phyloP scores from a whole-genome alignment of 2,113 vertebrate species.

The Trochalopteron elliotii region DNA sequence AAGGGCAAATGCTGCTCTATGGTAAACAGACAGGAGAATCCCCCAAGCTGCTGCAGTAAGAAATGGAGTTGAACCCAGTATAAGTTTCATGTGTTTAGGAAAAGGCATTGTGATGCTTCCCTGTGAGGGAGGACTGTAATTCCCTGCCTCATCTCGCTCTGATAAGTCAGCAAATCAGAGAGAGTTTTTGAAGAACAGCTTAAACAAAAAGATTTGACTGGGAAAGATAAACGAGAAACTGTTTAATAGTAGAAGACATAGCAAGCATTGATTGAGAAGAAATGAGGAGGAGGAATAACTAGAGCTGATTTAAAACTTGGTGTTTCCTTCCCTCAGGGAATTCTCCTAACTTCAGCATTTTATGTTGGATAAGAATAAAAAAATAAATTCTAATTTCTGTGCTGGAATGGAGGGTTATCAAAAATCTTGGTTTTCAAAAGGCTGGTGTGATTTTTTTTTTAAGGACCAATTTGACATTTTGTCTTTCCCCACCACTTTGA shows the following conservation, averaged over 20 bases:
- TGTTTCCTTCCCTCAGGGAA: background rate
- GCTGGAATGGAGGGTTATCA: background rate
- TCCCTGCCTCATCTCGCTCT: background rate
- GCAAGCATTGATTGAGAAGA: background rate
- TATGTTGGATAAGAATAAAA: background rate
- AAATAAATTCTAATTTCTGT: background rate
- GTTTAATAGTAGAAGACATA: background rate
- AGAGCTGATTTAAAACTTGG: background rate
- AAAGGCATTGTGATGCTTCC: background rate
- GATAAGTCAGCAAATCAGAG: background rate
- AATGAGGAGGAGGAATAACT: conserved; percentile 15
- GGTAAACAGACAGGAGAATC: background rate
- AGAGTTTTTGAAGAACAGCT: background rate
- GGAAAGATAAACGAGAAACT: background rate
- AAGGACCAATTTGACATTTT: background rate
- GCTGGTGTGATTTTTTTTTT: background rate
- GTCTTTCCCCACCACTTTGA: background rate
- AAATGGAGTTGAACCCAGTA: background rate
- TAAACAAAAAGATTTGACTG: background rate
- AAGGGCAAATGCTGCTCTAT: rapidly evolving
- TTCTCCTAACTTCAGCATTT: conserved; percentile 4
- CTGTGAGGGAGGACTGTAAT: background rate
- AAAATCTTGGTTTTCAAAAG: background rate
- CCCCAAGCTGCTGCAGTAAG: background rate
- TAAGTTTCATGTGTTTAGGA: background rate